Evolutionary conservation across 2,797 vertebrate species (phyloP), one percentile per base, ranked within the genome.

Genomic region (Sphenodon punctatus): DNA sequence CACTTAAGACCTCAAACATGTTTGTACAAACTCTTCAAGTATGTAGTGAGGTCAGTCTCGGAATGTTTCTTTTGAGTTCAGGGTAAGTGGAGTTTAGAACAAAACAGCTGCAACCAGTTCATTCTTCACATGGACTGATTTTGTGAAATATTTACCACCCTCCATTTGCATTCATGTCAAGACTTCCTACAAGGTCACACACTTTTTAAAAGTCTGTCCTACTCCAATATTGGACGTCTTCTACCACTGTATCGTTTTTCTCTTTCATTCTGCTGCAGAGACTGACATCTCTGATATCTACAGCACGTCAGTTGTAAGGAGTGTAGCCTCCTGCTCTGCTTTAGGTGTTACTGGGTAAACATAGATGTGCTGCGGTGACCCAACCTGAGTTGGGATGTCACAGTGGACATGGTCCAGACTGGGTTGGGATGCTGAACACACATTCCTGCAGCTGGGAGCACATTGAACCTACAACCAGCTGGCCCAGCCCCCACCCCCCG

Each of bases 241-340:
- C 61, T 48, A 23, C 12, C 55, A 5, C 56, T 46, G 43, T 36
- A 2, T 58, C 67, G 15, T 42, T 11, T 5, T 51, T 45, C 19
- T 63, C n/a, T 42, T 59, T 36, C 19, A 23, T 59, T 53, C 34
- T 64, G 60, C 66, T 65, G n/a, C 17, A 46, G 11, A 19, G 20
- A 49, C 36, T 22, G 1, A 6, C 19, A 48, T 25, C 6, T 30
- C 10, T 4, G 51, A 17, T 22, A 8, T 12, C 1, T 1, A 22
- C 27, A 25, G 27, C 27, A 27, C 27, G 32, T 56, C 67, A 3
- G 43, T 23, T 4, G 13, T 14, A 41, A 36, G 1, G 15, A 71
- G 38, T 56, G 30, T 38, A 27, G 15, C n/a, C 36, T 0, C 4
- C 0, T 15, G 0, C 10, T 10, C 34, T 3, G n/a, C 42, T 32